Evolutionary conservation across 2,113 vertebrate genomes (phyloP), one percentile per base, ranked within the genome.

Genomic region (Anseranas semipalmata): DNA sequence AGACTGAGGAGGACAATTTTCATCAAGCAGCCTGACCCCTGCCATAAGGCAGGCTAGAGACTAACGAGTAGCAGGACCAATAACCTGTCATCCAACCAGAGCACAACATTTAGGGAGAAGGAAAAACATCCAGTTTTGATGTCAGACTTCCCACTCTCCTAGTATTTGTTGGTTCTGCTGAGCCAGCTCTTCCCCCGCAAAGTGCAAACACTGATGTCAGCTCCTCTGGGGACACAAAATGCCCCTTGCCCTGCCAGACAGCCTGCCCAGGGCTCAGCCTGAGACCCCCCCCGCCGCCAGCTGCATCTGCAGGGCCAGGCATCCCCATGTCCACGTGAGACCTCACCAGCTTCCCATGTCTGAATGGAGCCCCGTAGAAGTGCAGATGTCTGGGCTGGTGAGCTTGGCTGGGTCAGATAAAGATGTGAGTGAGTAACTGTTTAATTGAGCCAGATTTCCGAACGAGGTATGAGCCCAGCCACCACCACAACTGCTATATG

Each of bases 371-470:
- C 41, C 35, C 48, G 52, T 8, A 66, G n/a, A 77, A 45, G 19
- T 46, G 37, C 68, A 68, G 76, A 41, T 43, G 3, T 35, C 55
- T 48, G 43, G 56, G 14, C 25, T 90, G 79, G 11, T 39, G 67
- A 84, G 46, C 60, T 89, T 95, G 83, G 43, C 37, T 77, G 43
- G 28, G 43, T 72, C 53, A 87, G 52, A 58, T 53, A 70, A 67
- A 63, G 56, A 45, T 53, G 65, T 46, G 24, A 88, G 28, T 0
- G 0, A 83, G 56, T 56, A 68, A 37, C 30, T 55, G 17, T 33
- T 74, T 35, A 88, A 59, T n/a, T 72, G 60, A 93, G 76, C 14
- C 86, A 91, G 48, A 48, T 78, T 81, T 81, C 70, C 66, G 48
- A 84, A 24, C 0, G 0, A 84, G 10, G 13, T 35, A 9, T 14